These are phyloP conservation scores for Himalopsyche japonica DNA, from an alignment of 2,888 invertebrate species.

Conservation along the genomic window DNA sequence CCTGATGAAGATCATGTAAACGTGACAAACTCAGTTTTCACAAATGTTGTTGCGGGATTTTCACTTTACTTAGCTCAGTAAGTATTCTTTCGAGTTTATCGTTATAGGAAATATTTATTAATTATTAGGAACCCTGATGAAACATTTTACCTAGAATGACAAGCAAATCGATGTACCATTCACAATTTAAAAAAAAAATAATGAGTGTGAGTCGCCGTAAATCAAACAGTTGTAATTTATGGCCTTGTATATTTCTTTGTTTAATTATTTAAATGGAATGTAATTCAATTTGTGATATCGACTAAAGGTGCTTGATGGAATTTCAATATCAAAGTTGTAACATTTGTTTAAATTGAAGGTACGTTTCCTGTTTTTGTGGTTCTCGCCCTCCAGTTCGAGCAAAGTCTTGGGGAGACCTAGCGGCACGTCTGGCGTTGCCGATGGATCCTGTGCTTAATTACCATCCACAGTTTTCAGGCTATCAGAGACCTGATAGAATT, in stretches of 20 bases:
- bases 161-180: too few relatives aligned
- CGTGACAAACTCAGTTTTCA: constrained; percentile 62
- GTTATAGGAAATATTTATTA: too few relatives aligned
- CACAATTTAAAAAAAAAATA: too few relatives aligned
- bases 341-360: constrained; percentile 45
- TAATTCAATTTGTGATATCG: too few relatives aligned
- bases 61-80: constrained; percentile 63
- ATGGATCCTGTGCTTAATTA: constrained; percentile 58
- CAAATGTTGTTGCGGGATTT: constrained; percentile 63
- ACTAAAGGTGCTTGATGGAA: too few relatives aligned
- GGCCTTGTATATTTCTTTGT: too few relatives aligned
- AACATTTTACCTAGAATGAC: background rate
- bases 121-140: too few relatives aligned
- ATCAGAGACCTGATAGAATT: constrained; percentile 52
- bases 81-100: constrained; percentile 42
- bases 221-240: too few relatives aligned
- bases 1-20: constrained; percentile 66
- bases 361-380: constrained; percentile 55
- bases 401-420: constrained; percentile 56
- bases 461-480: constrained; percentile 62
- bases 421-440: constrained; percentile 57
- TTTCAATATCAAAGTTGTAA: too few relatives aligned
- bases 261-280: too few relatives aligned
- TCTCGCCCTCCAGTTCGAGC: constrained; percentile 52
- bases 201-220: too few relatives aligned